phyloP scores from a whole-genome alignment of 2,888 invertebrate species.

The Sabatieria punctata region DNA sequence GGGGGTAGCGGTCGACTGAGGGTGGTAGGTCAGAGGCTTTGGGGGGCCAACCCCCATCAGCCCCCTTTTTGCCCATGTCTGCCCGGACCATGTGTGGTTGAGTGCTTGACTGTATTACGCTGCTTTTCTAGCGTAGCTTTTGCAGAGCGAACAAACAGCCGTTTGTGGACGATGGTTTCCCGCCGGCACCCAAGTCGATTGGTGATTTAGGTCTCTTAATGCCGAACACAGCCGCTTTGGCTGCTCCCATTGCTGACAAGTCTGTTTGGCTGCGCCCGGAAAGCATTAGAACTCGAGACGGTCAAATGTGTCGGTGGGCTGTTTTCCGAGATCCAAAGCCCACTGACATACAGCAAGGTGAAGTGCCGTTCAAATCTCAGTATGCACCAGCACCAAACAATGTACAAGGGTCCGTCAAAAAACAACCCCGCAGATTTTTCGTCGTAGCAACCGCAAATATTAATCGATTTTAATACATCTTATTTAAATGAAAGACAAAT shows the following conservation, averaged over 20 bases:
- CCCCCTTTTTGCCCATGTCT: too few species aligned
- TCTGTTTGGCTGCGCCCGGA: slow-evolving; percentile 77
- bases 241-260: slow-evolving; percentile 29
- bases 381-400: too few species aligned
- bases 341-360: slow-evolving; percentile 26
- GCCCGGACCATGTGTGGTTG: neutral
- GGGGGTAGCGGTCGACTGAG: too few species aligned
- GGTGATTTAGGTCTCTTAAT: slow-evolving; percentile 18
- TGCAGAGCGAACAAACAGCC: slow-evolving; percentile 53
- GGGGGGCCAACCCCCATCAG: too few species aligned
- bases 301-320: slow-evolving; percentile 44
- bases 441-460: too few species aligned
- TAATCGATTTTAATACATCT: too few species aligned
- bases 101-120: too few species aligned
- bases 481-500: too few species aligned
- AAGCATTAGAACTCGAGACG: slow-evolving; percentile 44
- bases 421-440: too few species aligned
- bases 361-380: neutral
- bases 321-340: slow-evolving; percentile 22
- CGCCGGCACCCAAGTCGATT: slow-evolving; percentile 63
- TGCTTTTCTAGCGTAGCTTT: neutral
- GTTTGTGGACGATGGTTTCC: slow-evolving; percentile 86
- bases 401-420: too few species aligned
- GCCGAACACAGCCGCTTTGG: too few species aligned
- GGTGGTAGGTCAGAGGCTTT: too few species aligned